A percentile compares a stretch with the other conserved stretches of the same genome.
Conservation (phyloP, 1,140 invertebrate genomes). For the Drosophila neocordata region DNA sequence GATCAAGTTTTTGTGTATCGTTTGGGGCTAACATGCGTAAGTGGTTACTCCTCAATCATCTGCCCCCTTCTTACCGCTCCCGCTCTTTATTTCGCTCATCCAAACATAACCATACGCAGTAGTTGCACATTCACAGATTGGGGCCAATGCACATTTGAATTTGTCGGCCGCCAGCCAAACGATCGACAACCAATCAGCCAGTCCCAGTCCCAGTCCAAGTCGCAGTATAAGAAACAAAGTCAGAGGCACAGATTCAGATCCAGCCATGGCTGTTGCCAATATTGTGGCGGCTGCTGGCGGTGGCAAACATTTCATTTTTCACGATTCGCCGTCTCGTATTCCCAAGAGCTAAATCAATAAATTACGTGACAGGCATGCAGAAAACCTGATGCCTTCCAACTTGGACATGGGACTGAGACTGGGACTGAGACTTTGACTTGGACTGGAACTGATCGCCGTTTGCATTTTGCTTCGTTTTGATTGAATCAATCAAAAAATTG, state of each 20-base stretch:
- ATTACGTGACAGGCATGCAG: constrained; percentile 82
- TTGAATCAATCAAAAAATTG: constrained; percentile 81
- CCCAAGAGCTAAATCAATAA: constrained; percentile 82
- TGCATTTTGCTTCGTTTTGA: constrained; percentile 68
- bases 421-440: constrained; percentile 19
- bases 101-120: constrained; percentile 21
- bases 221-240: no score
- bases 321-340: constrained; percentile 74
- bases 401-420: constrained; percentile 33
- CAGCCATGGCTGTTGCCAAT: constrained; percentile 39
- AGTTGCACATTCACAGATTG: constrained; percentile 74
- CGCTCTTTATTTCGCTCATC: neutral
- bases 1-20: constrained; percentile 56
- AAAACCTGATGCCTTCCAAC: constrained; percentile 70
- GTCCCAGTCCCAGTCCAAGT: constrained; percentile 18
- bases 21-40: constrained; percentile 78
- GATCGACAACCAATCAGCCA: constrained; percentile 76
- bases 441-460: constrained; percentile 45
- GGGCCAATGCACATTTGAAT: constrained; percentile 74
- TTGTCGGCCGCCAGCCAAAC: constrained; percentile 74
- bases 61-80: constrained; percentile 6
- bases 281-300: constrained; percentile 53
- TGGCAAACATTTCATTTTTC: constrained; percentile 79
- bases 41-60: constrained; percentile 48
- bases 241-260: constrained; percentile 6